These are phyloP conservation scores for Oscheius sp. DNA, from an alignment of 1,140 invertebrate species.

Conservation along the genomic window DNA sequence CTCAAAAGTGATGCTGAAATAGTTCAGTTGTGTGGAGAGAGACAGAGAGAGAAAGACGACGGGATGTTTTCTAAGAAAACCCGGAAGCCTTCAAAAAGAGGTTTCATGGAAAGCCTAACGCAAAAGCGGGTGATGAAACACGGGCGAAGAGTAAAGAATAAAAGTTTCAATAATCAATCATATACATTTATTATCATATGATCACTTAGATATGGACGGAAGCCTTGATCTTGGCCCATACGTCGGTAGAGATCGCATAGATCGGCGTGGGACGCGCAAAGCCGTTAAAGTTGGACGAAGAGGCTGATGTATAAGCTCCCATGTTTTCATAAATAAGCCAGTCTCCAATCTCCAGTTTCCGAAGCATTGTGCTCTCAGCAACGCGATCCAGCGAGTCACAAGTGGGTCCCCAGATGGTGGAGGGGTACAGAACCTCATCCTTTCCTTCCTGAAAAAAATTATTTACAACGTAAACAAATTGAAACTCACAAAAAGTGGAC, in stretches of 20 bases:
- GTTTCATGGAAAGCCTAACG: no score
- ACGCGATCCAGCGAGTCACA: slow-evolving; percentile 89
- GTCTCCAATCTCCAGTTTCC: background rate
- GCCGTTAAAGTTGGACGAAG: background rate
- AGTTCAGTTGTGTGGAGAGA: no score
- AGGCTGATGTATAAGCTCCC: background rate
- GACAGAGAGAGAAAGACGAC: no score
- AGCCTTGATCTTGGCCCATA: no score
- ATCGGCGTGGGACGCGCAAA: slow-evolving; percentile 66
- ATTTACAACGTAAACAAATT: background rate
- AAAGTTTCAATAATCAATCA: no score
- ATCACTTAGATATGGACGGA: no score
- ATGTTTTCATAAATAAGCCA: background rate
- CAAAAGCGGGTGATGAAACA: no score
- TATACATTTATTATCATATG: no score
- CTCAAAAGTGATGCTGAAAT: no score
- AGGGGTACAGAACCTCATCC: slow-evolving; percentile 47
- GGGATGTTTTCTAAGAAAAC: no score
- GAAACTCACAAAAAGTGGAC: slow-evolving; percentile 16
- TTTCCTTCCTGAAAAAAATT: background rate
- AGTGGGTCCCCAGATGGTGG: slow-evolving; percentile 83
- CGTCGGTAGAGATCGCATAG: slow-evolving; percentile 67
- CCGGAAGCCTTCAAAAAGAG: no score
- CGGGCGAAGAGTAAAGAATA: no score
- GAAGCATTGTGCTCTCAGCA: slow-evolving; percentile 56